Evolutionary conservation across 2,113 vertebrate species (phyloP), one percentile per base, ranked within the genome.

Genomic region (Corynorhinus townsendii): DNA sequence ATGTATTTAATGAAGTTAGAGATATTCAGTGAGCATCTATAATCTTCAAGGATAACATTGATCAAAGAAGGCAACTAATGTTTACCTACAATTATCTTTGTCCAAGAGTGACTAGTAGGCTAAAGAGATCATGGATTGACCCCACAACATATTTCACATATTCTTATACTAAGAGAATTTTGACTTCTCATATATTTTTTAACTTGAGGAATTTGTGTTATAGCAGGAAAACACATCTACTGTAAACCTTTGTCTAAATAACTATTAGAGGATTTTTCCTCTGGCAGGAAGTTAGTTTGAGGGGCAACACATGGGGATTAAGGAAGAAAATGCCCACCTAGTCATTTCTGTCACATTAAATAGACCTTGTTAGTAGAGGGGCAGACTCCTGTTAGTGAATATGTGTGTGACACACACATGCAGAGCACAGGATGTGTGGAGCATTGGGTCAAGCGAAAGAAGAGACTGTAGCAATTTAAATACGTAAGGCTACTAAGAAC

Each of bases 401-500:
- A 8, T 68, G 5, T 73, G 33, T 68, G 11, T 30, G n/a, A 54
- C 28, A n/a, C 2, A 16, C 64, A 62, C 79, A 62, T 15, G 86
- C 71, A 47, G 38, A 80, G 56, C 86, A 35, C 24, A 90, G n/a
- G 45, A 6, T 82, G 1, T 86, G 3, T 86, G 79, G 47, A 85
- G n/a, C 59, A 38, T 5, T 24, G 64, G 52, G 47, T 82, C 40
- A 82, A 72, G 71, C 79, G 62, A 72, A 81, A 93, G 77, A 80
- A 75, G 16, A 56, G 24, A 14, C 80, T 71, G 79, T 33, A 64
- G 40, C 71, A n/a, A 38, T 54, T 66, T 80, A 7, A 30, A 49
- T 0, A 0, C 22, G 43, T 97, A 98, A 90, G 98, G 94, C 83
- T 98, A 94, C 93, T 97, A 86, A 98, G 98, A 95, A 97, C 98